These are phyloP conservation scores for Lampris megalopsis DNA, from an alignment of 2,113 vertebrate species.

Conservation along the genomic window DNA sequence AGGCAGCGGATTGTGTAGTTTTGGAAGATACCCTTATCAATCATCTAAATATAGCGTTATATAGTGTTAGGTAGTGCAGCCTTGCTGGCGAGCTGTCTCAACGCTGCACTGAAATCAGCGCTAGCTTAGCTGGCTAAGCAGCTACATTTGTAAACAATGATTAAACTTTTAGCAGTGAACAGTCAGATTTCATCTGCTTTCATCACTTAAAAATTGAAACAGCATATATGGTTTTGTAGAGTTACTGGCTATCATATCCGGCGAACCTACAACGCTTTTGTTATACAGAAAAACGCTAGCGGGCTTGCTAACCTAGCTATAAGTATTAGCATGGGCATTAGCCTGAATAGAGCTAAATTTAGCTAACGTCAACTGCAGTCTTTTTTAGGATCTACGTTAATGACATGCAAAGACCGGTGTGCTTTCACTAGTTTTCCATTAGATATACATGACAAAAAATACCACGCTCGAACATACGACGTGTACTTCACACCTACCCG, in stretches of 20 bases:
- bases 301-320: background rate
- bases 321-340: conserved; percentile 49
- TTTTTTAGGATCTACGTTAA: background rate
- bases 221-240: background rate
- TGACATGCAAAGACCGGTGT: background rate
- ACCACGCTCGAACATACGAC: background rate
- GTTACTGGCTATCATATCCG: background rate
- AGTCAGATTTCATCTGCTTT: background rate
- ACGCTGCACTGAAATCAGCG: background rate
- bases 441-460: background rate
- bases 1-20: too few species aligned
- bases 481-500: conserved; percentile 73
- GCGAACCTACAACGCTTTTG: background rate
- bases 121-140: conserved; percentile 18
- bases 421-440: background rate
- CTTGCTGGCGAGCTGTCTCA: too few species aligned
- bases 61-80: too few species aligned
- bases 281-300: conserved; percentile 32
- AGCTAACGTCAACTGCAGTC: conserved; percentile 49
- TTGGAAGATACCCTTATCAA: too few species aligned
- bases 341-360: conserved; percentile 62
- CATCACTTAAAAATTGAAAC: background rate
- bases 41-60: too few species aligned
- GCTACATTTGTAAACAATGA: conserved; percentile 77
- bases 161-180: background rate